These are phyloP conservation scores for Pelobates cultripes DNA, from an alignment of 2,797 vertebrate genomes.

Conservation along the genomic window DNA sequence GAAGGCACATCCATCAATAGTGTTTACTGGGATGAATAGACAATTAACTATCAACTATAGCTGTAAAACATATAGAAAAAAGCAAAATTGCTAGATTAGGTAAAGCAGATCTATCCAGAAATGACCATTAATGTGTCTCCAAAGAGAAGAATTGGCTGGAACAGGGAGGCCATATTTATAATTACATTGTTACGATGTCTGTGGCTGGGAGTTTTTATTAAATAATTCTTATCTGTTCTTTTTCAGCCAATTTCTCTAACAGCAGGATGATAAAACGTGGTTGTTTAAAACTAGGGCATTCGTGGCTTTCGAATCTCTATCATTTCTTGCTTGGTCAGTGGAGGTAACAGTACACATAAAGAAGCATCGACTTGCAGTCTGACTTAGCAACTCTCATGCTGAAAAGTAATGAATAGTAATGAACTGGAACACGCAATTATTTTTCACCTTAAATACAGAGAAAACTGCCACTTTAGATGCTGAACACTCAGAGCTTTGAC, in stretches of 20 bases:
- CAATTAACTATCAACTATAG: too few relatives aligned
- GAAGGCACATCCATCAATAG: too few relatives aligned
- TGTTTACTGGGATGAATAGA: too few relatives aligned
- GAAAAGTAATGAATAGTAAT: constrained; percentile 56
- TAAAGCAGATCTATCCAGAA: too few relatives aligned
- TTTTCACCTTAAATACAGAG: constrained; percentile 24
- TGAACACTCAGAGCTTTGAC: too few relatives aligned
- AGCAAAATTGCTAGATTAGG: too few relatives aligned
- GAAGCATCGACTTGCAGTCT: constrained; percentile 33
- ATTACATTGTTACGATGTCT: not conserved
- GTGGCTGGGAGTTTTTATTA: too few relatives aligned
- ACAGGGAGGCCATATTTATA: too few relatives aligned
- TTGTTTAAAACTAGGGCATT: constrained; percentile 5
- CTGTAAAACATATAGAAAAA: too few relatives aligned
- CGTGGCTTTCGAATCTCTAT: constrained; percentile 23
- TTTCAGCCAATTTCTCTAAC: constrained; percentile 20
- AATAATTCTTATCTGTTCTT: constrained; percentile 22
- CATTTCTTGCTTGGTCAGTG: constrained; percentile 53
- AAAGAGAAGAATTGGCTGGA: too few relatives aligned
- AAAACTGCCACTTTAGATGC: not conserved
- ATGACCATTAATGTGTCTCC: too few relatives aligned
- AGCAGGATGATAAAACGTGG: constrained; percentile 14
- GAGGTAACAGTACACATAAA: constrained; percentile 42
- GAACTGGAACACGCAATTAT: constrained; percentile 51
- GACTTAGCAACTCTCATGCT: constrained; percentile 36